A percentile compares a stretch with the other conserved stretches of the same genome.
These are phyloP conservation scores for Cyclopterus lumpus DNA, from an alignment of 2,797 vertebrate species.

Conservation along the genomic window DNA sequence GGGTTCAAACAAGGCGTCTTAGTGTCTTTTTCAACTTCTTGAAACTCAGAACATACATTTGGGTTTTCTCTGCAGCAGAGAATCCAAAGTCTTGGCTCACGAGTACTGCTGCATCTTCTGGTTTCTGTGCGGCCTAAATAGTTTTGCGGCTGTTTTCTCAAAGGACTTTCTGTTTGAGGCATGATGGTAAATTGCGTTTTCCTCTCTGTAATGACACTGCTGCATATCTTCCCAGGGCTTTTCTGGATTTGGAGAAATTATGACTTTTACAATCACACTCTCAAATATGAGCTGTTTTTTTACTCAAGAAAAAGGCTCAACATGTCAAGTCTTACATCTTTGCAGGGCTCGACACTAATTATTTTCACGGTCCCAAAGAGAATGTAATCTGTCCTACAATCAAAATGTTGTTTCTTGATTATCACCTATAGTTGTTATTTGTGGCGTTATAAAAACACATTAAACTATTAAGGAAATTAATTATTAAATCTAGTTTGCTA, in stretches of 20 bases:
- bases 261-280: constrained; percentile 43
- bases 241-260: constrained; percentile 45
- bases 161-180: constrained; percentile 59
- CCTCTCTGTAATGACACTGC: constrained; percentile 53
- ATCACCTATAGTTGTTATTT: background rate
- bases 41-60: constrained; percentile 24
- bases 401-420: background rate
- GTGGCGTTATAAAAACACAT: background rate
- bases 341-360: background rate
- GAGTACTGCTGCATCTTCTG: constrained; percentile 14
- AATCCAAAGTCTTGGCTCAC: constrained; percentile 33
- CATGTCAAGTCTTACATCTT: background rate
- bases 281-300: constrained; percentile 20
- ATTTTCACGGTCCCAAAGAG: background rate
- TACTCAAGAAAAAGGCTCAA: background rate
- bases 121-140: constrained; percentile 51
- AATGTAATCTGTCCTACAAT: background rate
- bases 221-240: constrained; percentile 51
- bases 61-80: constrained; percentile 32
- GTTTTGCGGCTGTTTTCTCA: constrained; percentile 77
- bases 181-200: constrained; percentile 62
- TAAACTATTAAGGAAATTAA: no score
- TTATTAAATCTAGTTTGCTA: no score
- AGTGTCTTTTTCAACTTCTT: constrained; percentile 8
- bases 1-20: constrained; percentile 11